Evolutionary conservation across 2,797 vertebrate species (phyloP).

Genomic region (Tolypeutes matacus): DNA sequence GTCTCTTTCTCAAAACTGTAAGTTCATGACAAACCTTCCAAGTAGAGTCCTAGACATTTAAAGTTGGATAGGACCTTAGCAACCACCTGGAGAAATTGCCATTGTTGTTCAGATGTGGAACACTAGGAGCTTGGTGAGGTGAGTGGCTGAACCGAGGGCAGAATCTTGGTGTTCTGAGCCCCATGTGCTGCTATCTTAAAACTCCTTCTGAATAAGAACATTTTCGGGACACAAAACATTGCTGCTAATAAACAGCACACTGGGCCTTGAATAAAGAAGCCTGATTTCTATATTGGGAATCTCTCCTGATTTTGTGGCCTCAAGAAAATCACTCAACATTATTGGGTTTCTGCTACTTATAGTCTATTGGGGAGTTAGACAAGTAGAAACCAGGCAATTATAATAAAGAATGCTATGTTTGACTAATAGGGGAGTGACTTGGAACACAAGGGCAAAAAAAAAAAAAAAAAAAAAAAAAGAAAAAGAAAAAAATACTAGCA

Average conservation of each 20-base stretch:
- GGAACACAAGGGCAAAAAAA: slow-evolving; percentile 28
- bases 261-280: slow-evolving; percentile 34
- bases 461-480: not conserved
- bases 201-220: slow-evolving; percentile 46
- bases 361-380: slow-evolving; percentile 67
- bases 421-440: slow-evolving; percentile 48
- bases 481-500: slow-evolving; percentile 22
- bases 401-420: slow-evolving; percentile 55
- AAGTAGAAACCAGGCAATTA: slow-evolving; percentile 64
- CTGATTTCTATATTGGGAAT: slow-evolving; percentile 49
- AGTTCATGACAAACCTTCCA: not conserved
- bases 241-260: too few relatives aligned
- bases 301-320: slow-evolving; percentile 69
- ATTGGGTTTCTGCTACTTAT: slow-evolving; percentile 64
- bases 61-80: not conserved
- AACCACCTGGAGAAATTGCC: not conserved
- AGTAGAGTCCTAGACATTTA: not conserved
- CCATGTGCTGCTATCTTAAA: not conserved
- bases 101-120: not conserved
- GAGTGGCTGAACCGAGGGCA: not conserved
- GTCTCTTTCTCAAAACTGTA: not conserved
- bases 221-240: slow-evolving; percentile 30
- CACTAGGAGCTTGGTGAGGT: not conserved
- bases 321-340: slow-evolving; percentile 70
- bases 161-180: not conserved